Evolutionary conservation across 2,888 invertebrate species (phyloP).

Genomic region (Lysandra bellargus): DNA sequence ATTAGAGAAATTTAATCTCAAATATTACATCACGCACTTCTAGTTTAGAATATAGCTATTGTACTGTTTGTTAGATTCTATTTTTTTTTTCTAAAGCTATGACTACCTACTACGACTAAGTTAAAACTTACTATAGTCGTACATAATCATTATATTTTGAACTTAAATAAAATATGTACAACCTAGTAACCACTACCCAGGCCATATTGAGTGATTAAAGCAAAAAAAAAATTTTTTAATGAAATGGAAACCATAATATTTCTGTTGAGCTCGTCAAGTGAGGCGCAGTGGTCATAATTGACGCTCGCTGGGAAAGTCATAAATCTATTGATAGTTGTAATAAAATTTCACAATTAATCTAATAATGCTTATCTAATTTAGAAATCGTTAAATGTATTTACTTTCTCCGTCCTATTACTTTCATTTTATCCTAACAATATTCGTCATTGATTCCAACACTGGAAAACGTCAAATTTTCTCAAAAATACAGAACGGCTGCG

Average conservation of each 20-base stretch:
- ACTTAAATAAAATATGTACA: not conserved
- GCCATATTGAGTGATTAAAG: not conserved
- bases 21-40: not conserved
- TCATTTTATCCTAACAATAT: not conserved
- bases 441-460: not conserved
- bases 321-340: conserved; percentile 71
- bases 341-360: conserved; percentile 69
- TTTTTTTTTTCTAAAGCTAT: not conserved
- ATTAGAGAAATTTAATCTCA: not conserved
- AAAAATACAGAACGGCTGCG: not conserved
- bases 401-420: conserved; percentile 8
- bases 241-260: not conserved
- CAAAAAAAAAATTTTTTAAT: not conserved
- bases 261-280: conserved; percentile 48
- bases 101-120: not conserved
- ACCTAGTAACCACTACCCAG: not conserved
- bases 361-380: conserved; percentile 28
- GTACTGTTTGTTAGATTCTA: not conserved
- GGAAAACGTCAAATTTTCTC: not conserved
- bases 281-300: conserved; percentile 71
- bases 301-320: conserved; percentile 69
- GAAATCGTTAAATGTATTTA: conserved; percentile 18
- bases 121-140: not conserved
- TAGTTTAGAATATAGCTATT: too few species aligned
- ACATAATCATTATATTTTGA: not conserved